Percentiles rank a stretch among this genome's conserved stretches.
These are phyloP conservation scores for Peromyscus attwateri DNA, from an alignment of 2,797 vertebrate genomes.

Conservation along the genomic window DNA sequence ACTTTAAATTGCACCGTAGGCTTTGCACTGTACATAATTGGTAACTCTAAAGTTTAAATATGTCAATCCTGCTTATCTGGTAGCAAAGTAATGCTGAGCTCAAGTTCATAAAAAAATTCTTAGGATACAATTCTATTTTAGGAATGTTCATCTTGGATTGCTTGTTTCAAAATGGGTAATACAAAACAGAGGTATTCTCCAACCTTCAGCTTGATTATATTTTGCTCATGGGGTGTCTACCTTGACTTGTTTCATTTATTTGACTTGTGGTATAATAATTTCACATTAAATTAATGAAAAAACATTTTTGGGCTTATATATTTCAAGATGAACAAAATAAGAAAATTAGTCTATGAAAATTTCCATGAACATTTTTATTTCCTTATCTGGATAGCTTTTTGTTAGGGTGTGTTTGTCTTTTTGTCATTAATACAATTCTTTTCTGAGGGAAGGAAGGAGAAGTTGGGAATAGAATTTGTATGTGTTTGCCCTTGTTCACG, in stretches of 20 bases:
- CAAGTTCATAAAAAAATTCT: slow-evolving; percentile 68
- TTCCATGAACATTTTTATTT: neutral
- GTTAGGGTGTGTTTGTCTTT: neutral
- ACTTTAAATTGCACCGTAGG: slow-evolving; percentile 16
- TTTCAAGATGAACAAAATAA: slow-evolving; percentile 64
- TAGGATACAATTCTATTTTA: slow-evolving; percentile 72
- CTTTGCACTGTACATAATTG: slow-evolving; percentile 46
- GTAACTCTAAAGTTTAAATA: slow-evolving; percentile 68
- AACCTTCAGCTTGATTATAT: neutral
- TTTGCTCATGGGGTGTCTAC: neutral
- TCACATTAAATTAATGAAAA: neutral
- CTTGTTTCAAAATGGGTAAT: slow-evolving; percentile 34
- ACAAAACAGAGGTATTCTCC: neutral
- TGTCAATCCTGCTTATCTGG: slow-evolving; percentile 54
- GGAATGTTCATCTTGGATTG: slow-evolving; percentile 51
- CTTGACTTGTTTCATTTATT: slow-evolving; percentile 43
- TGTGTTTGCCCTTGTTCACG: neutral
- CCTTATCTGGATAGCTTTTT: slow-evolving; percentile 11
- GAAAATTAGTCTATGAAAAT: neutral
- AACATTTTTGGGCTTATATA: slow-evolving; percentile 37
- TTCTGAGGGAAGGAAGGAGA: neutral
- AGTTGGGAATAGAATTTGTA: neutral
- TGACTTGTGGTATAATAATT: slow-evolving; percentile 22
- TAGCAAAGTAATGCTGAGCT: slow-evolving; percentile 52
- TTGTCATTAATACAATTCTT: neutral